Evolutionary conservation across 2,113 vertebrate genomes (phyloP).

Genomic region (Stigmatopora nigra): DNA sequence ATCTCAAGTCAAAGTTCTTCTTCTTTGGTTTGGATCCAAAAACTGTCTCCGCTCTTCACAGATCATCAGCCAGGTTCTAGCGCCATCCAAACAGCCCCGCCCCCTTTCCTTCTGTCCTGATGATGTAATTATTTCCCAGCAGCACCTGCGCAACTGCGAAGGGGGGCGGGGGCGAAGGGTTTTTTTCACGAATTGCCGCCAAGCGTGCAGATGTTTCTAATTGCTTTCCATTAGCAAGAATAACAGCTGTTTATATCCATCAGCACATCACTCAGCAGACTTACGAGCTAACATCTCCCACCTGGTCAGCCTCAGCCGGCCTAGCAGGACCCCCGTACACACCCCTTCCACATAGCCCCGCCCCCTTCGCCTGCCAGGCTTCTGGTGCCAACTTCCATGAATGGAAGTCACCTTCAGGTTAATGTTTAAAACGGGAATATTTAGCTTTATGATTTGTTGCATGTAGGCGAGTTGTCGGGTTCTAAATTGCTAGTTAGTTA

Average conservation of each 20-base stretch:
- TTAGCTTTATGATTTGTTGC: neutral
- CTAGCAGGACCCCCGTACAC: conserved; percentile 79
- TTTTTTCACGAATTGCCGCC: conserved; percentile 94
- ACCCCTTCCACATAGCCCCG: conserved; percentile 27
- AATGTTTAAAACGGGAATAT: neutral
- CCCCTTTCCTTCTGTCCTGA: conserved; percentile 65
- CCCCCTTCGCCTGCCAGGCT: neutral
- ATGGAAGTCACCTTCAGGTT: conserved; percentile 85
- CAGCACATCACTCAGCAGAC: conserved; percentile 99
- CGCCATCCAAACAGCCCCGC: conserved; percentile 34
- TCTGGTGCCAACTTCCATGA: conserved; percentile 55
- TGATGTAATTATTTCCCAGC: conserved; percentile 97
- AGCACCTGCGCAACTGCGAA: conserved; percentile 84
- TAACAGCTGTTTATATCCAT: conserved; percentile 99
- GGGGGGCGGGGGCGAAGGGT: neutral
- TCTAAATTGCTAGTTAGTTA: too few relatives aligned
- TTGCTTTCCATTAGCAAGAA: conserved; percentile 99
- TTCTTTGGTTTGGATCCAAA: neutral
- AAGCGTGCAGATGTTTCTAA: conserved; percentile 99
- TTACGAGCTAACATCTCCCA: conserved; percentile 99
- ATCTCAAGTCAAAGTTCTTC: neutral
- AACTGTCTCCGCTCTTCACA: conserved; percentile 77
- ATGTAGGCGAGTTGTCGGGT: too few relatives aligned
- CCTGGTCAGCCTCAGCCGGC: conserved; percentile 86
- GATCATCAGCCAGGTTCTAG: conserved; percentile 79